Evolutionary conservation across 2,797 vertebrate species (phyloP), one percentile per base, ranked within the genome.

Genomic region (Gouania willdenowi): DNA sequence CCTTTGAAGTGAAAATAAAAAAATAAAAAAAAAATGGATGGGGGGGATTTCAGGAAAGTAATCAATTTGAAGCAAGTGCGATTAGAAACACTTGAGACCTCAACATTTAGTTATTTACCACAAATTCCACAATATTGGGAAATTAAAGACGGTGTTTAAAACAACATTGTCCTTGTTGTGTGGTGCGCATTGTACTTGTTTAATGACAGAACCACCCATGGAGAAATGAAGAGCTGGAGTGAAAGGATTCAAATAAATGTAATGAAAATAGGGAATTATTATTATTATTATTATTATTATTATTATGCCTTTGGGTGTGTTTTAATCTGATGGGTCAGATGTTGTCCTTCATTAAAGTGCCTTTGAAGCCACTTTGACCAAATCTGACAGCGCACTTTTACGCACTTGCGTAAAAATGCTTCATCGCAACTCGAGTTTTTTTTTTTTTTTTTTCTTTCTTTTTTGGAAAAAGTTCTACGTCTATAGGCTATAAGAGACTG

Each of bases 1-100:
- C 78, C 77, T 89, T 89, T 88, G 85, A 89, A 85, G 87, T 88
- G 65, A 69, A 71, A 77, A 76, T 81, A 72, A 81, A 79, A 80
- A 48, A n/a, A n/a, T n/a, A n/a, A n/a, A n/a, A n/a, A n/a, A n/a
- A n/a, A n/a, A n/a, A n/a, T n/a, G n/a, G n/a, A n/a, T n/a, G n/a
- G 50, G 62, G 45, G 44, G 69, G 66, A 68, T 78, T 80, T 77
- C 67, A 67, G 70, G 69, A 82, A 83, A 83, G 81, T 85, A 84
- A 84, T 85, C 84, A 88, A 87, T 85, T 87, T 83, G 58, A n/a
- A 61, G 71, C 64, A 26, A 63, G 73, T 65, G 50, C 70, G 87
- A 86, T 87, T 85, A 82, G 82, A 85, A 74, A 85, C 81, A 85
- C 84, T 79, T 56, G 50, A 76, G 48, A 77, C 79, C 73, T 75